Base-by-base conservation (phyloP, 2,113 vertebrate genomes). In the Dasyprocta punctata region DNA sequence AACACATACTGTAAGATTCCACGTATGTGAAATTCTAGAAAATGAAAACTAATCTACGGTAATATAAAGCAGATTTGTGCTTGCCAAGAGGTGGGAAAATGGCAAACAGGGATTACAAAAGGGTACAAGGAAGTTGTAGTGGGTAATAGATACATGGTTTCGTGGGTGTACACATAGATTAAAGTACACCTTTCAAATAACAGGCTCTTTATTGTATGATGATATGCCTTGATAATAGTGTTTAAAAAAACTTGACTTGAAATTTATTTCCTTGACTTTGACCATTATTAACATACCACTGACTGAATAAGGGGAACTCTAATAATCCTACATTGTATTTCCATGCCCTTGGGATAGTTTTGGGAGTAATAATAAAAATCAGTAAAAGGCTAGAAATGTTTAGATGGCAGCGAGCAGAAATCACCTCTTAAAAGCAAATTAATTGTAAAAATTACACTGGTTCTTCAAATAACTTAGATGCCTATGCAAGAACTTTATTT, bases 381-480 rank as follows among this genome's bases (percentile, higher is more conserved):
- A 77, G 77, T 44, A 88, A 96, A 91, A 83, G 41, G 9, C 60
- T 81, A 47, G 30, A 63, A 67, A 90, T 86, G 69, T 93, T 90
- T 69, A 82, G 33, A 71, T 1, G 54, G 9, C 52, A 56, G n/a
- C 69, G 14, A 96, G 38, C 38, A 95, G 90, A 78, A 97, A 92
- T 73, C 10, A 52, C 36, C 3, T 71, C 75, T 75, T 67, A 44
- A 93, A 56, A 92, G 56, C 44, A 49, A 87, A n/a, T 56, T 56
- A 75, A 67, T 22, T 73, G 4, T n/a, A 78, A 7, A 77, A 95
- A 77, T 30, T n/a, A 49, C 44, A 11, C 19, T 22, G 56, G n/a
- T 24, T 86, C 44, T 77, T 65, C 58, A 82, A 96, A 41, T 38
- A 84, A 63, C 86, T 63, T 97, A 99, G 99, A 99, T 99, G 99